Evolutionary conservation across 2,797 vertebrate genomes (phyloP).

Genomic region (Delichon dasypus): DNA sequence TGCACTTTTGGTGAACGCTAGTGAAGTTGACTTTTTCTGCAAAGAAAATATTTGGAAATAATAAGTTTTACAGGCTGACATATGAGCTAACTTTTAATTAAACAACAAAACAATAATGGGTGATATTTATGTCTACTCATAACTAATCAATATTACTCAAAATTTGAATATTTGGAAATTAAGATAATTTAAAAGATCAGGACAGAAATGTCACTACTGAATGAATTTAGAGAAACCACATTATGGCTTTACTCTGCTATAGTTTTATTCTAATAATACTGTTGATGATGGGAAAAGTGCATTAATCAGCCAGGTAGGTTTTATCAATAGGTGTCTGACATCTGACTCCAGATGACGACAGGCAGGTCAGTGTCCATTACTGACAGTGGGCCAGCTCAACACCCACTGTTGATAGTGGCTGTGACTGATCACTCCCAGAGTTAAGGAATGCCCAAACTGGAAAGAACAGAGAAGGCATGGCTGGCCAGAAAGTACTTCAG

Average conservation of each 20-base stretch:
- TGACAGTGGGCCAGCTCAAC: neutral
- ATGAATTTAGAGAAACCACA: neutral
- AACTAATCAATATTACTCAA: neutral
- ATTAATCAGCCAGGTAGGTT: neutral
- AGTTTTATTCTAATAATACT: neutral
- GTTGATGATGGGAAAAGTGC: neutral
- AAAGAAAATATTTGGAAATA: neutral
- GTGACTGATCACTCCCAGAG: neutral
- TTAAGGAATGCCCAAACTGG: neutral
- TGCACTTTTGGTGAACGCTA: neutral
- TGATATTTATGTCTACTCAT: neutral
- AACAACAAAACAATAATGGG: neutral
- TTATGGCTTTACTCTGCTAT: neutral
- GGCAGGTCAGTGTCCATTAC: neutral
- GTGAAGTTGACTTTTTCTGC: neutral
- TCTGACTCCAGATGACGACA: neutral
- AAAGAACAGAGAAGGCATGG: neutral
- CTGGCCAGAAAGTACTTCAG: neutral
- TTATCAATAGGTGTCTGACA: neutral
- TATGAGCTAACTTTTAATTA: neutral
- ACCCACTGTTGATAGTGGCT: neutral
- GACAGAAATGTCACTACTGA: neutral
- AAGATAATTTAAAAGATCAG: neutral
- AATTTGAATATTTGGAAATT: neutral
- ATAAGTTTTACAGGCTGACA: neutral